Evolutionary conservation across 2,113 vertebrate genomes (phyloP).

Genomic region (Megatriorchis doriae): DNA sequence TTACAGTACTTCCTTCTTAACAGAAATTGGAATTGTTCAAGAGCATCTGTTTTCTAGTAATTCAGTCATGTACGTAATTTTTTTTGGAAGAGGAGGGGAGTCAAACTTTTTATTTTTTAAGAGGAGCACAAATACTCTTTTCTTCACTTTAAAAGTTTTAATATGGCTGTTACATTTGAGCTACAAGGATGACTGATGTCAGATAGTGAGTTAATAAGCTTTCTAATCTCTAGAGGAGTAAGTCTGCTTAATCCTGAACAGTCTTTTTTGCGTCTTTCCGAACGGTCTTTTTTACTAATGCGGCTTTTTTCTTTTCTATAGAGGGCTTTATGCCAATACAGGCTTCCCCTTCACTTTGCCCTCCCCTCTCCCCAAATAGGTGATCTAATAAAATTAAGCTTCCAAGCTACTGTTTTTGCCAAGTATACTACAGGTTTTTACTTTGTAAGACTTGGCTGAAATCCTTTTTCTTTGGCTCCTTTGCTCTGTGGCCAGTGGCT

Average conservation of each 20-base stretch:
- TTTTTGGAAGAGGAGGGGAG: not conserved
- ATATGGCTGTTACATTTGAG: not conserved
- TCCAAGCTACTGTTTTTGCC: not conserved
- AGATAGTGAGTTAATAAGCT: not conserved
- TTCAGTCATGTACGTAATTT: not conserved
- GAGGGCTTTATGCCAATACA: not conserved
- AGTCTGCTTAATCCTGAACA: not conserved
- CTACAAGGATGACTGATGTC: not conserved
- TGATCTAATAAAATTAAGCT: not conserved
- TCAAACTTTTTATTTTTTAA: not conserved
- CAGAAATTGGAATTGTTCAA: not conserved
- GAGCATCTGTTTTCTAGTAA: not conserved
- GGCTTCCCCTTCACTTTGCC: not conserved
- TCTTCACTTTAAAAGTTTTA: not conserved
- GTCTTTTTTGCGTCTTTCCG: not conserved
- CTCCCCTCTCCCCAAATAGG: not conserved
- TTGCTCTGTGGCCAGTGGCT: not conserved
- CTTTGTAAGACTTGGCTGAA: not conserved
- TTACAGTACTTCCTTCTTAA: not conserved
- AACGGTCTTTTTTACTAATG: not conserved
- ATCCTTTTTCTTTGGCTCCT: not conserved
- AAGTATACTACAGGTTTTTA: not conserved
- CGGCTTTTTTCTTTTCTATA: not conserved
- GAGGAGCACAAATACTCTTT: not conserved
- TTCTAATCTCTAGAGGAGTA: not conserved